Evolutionary conservation across 92 coral and sea anemone species (phyloP).

Genomic region (Actinernus sp.): DNA sequence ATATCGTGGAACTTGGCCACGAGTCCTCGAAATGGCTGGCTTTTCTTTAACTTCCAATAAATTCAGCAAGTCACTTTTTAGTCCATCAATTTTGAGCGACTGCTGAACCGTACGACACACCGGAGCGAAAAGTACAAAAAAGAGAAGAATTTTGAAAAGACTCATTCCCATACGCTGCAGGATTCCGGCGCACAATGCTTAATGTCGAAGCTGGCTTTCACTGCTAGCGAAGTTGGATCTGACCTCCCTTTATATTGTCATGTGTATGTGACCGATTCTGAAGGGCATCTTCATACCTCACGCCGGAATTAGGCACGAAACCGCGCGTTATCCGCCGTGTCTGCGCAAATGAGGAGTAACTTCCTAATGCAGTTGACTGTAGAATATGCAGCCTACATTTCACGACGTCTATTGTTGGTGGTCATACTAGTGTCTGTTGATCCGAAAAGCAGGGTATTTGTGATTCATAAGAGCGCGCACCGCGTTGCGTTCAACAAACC

Average conservation of each 20-base stretch:
- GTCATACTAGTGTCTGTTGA: constrained; percentile 32
- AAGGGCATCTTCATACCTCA: constrained; percentile 16
- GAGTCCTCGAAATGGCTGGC: constrained; percentile 75
- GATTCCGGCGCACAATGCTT: constrained; percentile 47
- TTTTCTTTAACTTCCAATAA: constrained; percentile 81
- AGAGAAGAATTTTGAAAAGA: constrained; percentile 52
- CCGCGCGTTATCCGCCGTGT: constrained; percentile 14
- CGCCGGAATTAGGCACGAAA: constrained; percentile 47
- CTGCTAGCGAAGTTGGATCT: not conserved
- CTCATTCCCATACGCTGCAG: constrained; percentile 67
- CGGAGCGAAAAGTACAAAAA: constrained; percentile 68
- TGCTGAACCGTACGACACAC: constrained; percentile 31
- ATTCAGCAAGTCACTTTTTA: constrained; percentile 76
- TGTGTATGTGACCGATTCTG: constrained; percentile 34
- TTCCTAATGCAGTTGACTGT: constrained; percentile 27
- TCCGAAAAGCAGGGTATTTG: constrained; percentile 25
- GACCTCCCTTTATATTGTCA: constrained; percentile 34
- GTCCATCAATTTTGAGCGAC: constrained; percentile 48
- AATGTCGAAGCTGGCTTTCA: constrained; percentile 5
- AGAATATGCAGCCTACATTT: constrained; percentile 7
- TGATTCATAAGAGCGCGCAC: constrained; percentile 30
- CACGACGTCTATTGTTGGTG: constrained; percentile 31
- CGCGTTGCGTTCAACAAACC: constrained; percentile 39
- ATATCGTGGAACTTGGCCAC: constrained; percentile 84
- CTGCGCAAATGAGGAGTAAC: constrained; percentile 26